Evolutionary conservation across 2,113 vertebrate genomes (phyloP), one percentile per base, ranked within the genome.

Genomic region (Candoia aspera): DNA sequence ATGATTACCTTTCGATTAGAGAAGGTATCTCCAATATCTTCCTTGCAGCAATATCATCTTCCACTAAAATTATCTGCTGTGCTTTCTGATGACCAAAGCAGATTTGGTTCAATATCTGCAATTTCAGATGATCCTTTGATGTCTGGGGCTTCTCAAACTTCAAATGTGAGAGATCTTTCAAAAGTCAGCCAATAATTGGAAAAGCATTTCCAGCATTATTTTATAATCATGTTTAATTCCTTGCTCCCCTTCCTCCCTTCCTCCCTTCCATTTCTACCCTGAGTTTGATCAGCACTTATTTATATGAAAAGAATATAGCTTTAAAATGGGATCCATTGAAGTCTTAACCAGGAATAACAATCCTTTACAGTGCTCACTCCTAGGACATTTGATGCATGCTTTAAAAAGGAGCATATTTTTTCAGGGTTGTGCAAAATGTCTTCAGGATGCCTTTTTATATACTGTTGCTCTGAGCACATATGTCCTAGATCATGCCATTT

Each of bases 41-140:
- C 58, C 60, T 89, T 68, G 55, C 68, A 93, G 91, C 88, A 73
- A 60, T 94, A 96, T 96, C 95, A 93, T 90, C 91, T 95, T 96
- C 90, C 90, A 91, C 88, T 87, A 90, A 95, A 95, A 96, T 95
- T 42, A 91, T 68, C 94, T 89, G 85, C 93, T 90, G 85, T 92
- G 93, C 46, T 62, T 95, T 90, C 73, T 86, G 60, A 93, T 84
- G 88, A 94, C 90, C 90, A 95, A 94, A 79, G 93, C 24, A 62
- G 21, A 58, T 90, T 93, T 87, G 58, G 17, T 29, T 93, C 92
- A 54, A 60, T 46, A 64, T 91, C 88, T 12, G 37, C 93, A 59
- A 94, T 92, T 96, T 94, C 91, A 93, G 92, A 95, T 33, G 58
- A 24, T 86, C 46, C 46, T 23, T 26, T 11, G 84, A 88, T 84